Evolutionary conservation across 2,888 invertebrate species (phyloP).

Genomic region (Podabrus alpinus): DNA sequence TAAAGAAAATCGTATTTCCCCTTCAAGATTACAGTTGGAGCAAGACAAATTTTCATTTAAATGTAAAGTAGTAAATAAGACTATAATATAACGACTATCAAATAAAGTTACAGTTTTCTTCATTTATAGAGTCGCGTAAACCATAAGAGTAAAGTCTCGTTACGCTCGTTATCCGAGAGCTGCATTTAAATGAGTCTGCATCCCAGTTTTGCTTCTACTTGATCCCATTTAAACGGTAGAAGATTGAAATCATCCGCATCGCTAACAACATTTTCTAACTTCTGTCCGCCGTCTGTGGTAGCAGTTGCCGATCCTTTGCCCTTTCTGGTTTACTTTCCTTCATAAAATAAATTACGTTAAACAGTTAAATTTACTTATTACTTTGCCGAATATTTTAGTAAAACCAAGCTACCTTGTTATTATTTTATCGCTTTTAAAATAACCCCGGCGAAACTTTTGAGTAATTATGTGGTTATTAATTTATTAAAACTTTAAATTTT

Average conservation of each 20-base stretch:
- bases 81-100: neutral
- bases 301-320: constrained; percentile 26
- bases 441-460: neutral
- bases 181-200: constrained; percentile 41
- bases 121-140: constrained; percentile 13
- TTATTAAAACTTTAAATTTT: neutral
- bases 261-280: constrained; percentile 35
- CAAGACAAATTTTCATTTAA: constrained; percentile 1
- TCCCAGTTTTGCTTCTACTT: constrained; percentile 33
- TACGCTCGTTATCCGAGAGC: constrained; percentile 39
- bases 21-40: neutral
- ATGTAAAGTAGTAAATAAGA: neutral
- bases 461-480: neutral
- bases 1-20: neutral
- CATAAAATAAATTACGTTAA: constrained; percentile 18
- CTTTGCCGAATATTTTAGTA: constrained; percentile 4
- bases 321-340: constrained; percentile 11
- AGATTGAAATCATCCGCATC: constrained; percentile 46
- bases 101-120: constrained; percentile 2
- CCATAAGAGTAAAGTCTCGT: constrained; percentile 40
- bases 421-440: neutral
- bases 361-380: constrained; percentile 17
- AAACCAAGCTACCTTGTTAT: neutral
- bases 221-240: constrained; percentile 45
- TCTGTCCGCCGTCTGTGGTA: constrained; percentile 28